Base-by-base conservation (phyloP, 2,888 invertebrate species). In the Lasioglossum zephyrum region DNA sequence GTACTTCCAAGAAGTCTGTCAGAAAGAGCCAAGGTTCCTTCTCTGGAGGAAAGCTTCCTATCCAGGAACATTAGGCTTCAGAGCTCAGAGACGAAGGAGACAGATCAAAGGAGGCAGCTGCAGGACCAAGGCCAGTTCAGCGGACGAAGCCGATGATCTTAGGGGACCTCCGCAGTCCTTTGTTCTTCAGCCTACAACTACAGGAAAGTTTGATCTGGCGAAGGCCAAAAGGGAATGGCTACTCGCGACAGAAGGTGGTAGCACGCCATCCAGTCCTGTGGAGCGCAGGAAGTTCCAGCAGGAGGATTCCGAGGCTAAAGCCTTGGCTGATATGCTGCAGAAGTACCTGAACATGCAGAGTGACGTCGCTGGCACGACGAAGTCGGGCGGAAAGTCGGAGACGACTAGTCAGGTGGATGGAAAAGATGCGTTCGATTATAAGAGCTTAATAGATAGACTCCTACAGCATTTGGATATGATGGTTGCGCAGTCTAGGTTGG, bases 11-110 rank as follows among this genome's bases (percentile, higher is more conserved):
- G 97, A 97, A 81, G 97, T 98, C 9, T 98, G 98, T 94, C 96
- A 97, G 83, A 96, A 96, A 86, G 98, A 98, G 94, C 97, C 97
- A 0, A 96, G 97, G 77, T 98, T 98, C 92, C 95, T 98, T 75
- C 95, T 98, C 0, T 98, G 98, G 98, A 96, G 98, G 84, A 98
- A 98, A 94, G 96, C 97, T 81, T 98, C 98, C 0, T 98, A 97
- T 94, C 98, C 98, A 0, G 97, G 97, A 1, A 93, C 90, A 2
- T 93, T 97, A 69, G 95, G 96, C 0, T 96, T 96, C 75, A 94
- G 96, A 3, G 96, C 96, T 16, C 96, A 96, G 87, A 84, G 92
- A 11, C 96, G 96, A 84, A 85, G 93, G 4, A 96, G 96, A 83
- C 95, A 96, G 22, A 93, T 96, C 22, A 96, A 97, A 88, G 97